phyloP scores from a whole-genome alignment of 2,888 invertebrate species.

The Drosophila kanekoi region DNA sequence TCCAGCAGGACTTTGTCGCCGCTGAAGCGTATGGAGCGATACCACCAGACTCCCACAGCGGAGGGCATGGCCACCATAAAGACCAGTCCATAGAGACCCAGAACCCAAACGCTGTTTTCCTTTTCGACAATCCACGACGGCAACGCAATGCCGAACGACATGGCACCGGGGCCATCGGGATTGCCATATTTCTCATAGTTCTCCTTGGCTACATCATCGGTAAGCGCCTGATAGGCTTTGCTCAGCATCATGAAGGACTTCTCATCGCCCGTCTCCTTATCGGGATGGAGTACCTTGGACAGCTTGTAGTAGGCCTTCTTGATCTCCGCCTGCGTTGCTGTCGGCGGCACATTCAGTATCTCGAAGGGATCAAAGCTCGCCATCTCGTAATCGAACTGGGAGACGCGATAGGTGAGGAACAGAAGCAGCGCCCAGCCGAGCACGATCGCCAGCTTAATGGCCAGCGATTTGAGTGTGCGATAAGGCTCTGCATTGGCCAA shows the following conservation, averaged over 20 bases:
- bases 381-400: conserved; percentile 99
- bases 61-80: conserved; percentile 99
- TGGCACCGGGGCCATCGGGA: conserved; percentile 99
- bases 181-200: conserved; percentile 99
- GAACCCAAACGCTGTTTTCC: conserved; percentile 99
- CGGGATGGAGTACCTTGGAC: conserved; percentile 97
- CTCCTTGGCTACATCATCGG: conserved; percentile 97
- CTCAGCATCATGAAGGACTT: conserved; percentile 98
- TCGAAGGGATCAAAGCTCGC: conserved; percentile 99
- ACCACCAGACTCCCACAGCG: conserved; percentile 99
- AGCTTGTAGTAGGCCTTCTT: conserved; percentile 98
- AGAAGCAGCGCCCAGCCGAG: conserved; percentile 93
- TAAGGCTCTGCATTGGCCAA: conserved; percentile 95
- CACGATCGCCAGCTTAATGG: conserved; percentile 92
- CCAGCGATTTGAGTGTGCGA: conserved; percentile 92
- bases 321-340: conserved; percentile 94
- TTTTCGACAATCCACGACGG: conserved; percentile 99
- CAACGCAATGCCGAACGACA: conserved; percentile 99
- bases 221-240: conserved; percentile 96
- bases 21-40: conserved; percentile 97
- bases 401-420: conserved; percentile 95
- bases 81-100: conserved; percentile 96
- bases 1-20: conserved; percentile 98
- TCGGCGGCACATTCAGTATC: conserved; percentile 95
- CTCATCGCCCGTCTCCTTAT: conserved; percentile 98